Evolutionary conservation across 1,140 invertebrate species (phyloP), one percentile per base, ranked within the genome.

Genomic region (Macrocentrus cingulum): DNA sequence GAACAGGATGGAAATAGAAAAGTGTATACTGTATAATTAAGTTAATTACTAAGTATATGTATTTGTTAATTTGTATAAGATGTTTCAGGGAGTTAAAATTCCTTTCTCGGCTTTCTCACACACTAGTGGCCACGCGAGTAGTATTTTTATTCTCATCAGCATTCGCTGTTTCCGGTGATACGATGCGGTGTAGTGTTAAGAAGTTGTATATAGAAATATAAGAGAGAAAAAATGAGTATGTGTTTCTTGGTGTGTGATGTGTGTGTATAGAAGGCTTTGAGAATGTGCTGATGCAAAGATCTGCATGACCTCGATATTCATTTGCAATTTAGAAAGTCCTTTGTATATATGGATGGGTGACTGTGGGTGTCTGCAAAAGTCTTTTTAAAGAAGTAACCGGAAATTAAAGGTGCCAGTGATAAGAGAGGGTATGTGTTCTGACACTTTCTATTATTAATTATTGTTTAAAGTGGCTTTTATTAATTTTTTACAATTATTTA

Each of bases 221-320:
- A 46, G n/a, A 20, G 4, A 46, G 15, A 23, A 13, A 46, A 20
- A 46, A 46, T 3, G 19, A 22, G 19, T 23, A 9, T 49, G 8
- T 29, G 36, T n/a, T n/a, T n/a, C n/a, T n/a, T n/a, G n/a, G n/a
- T n/a, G n/a, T n/a, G n/a, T n/a, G n/a, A n/a, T n/a, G n/a, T n/a
- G n/a, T n/a, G n/a, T n/a, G n/a, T n/a, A n/a, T n/a, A n/a, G n/a
- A n/a, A n/a, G n/a, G n/a, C n/a, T n/a, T n/a, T n/a, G n/a, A n/a
- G n/a, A n/a, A n/a, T 29, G 9, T 29, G 25, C 25, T 29, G 25
- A n/a, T n/a, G 8, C 1, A 4, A 11, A n/a, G 9, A 34, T 51
- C 25, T 51, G 32, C 49, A 51, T 51, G 34, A 19, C 49, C 49
- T 51, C 32, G 25, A 51, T 51, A 9, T 19, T 46, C 18, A 36